phyloP scores from a whole-genome alignment of 2,888 invertebrate genomes.

The Sinelater perroti region DNA sequence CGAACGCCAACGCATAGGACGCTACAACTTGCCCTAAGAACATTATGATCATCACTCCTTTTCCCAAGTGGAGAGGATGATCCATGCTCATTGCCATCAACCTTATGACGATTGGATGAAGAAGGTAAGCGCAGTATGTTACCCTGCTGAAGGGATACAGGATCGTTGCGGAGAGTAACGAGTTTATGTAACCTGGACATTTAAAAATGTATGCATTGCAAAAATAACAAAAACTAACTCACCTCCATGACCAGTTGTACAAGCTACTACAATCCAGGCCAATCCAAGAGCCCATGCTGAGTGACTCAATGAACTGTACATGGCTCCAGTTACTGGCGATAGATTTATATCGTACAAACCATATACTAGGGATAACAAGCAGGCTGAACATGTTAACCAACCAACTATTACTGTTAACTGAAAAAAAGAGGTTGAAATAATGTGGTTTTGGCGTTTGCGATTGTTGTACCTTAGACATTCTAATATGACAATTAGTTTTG shows the following conservation, averaged over 20 bases:
- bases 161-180: slow-evolving; percentile 76
- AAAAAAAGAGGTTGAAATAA: slow-evolving; percentile 39
- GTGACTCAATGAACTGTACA: slow-evolving; percentile 83
- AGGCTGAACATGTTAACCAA: slow-evolving; percentile 74
- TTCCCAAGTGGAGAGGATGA: slow-evolving; percentile 82
- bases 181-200: slow-evolving; percentile 74
- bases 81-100: slow-evolving; percentile 83
- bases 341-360: slow-evolving; percentile 79
- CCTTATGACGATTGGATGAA: slow-evolving; percentile 85
- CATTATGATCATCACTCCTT: slow-evolving; percentile 78
- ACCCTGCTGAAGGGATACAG: slow-evolving; percentile 87
- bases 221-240: slow-evolving; percentile 32
- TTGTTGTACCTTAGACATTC: slow-evolving; percentile 71
- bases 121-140: slow-evolving; percentile 86
- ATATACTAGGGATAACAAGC: slow-evolving; percentile 78
- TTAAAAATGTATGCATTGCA: slow-evolving; percentile 23
- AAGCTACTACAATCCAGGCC: slow-evolving; percentile 86
- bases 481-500: slow-evolving; percentile 81
- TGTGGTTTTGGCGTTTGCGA: background rate
- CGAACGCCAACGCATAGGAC: slow-evolving; percentile 79
- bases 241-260: slow-evolving; percentile 86
- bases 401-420: slow-evolving; percentile 73
- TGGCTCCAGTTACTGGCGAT: slow-evolving; percentile 74
- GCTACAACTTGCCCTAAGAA: slow-evolving; percentile 84
- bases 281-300: slow-evolving; percentile 83